Evolutionary conservation across 2,888 invertebrate genomes (phyloP).

Genomic region (Torymus auratus): DNA sequence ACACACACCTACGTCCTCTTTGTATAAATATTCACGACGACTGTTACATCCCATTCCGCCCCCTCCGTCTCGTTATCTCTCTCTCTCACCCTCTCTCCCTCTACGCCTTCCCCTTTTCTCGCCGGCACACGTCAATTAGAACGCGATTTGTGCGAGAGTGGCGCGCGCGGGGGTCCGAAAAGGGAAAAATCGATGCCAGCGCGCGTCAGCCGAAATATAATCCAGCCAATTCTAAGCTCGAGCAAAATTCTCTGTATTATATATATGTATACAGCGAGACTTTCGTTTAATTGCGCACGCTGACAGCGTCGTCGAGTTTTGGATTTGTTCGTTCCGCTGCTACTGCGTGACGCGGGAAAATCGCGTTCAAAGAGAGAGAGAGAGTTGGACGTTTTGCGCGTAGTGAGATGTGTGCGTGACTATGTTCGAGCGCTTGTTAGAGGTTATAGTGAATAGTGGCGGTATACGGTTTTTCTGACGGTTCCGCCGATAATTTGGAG

Average conservation of each 20-base stretch:
- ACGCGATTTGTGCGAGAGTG: constrained; percentile 44
- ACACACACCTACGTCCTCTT: not conserved
- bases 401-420: not conserved
- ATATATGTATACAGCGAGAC: constrained; percentile 8
- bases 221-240: constrained; percentile 44
- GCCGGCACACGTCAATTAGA: constrained; percentile 53
- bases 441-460: not conserved
- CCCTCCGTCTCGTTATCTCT: constrained; percentile 59
- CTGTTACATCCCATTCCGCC: constrained; percentile 50
- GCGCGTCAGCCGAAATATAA: constrained; percentile 52
- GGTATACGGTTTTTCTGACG: not conserved
- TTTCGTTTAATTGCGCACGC: not conserved
- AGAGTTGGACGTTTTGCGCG: not conserved
- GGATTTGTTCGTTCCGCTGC: too few relatives aligned
- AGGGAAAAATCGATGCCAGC: constrained; percentile 24
- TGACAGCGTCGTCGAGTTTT: too few relatives aligned
- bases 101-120: not conserved
- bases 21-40: constrained; percentile 46
- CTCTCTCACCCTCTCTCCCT: constrained; percentile 13
- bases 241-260: too few relatives aligned
- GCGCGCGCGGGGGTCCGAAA: not conserved
- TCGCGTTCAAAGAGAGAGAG: not conserved
- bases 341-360: too few relatives aligned
- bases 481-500: not conserved
- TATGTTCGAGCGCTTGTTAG: constrained; percentile 1